Percentiles rank a stretch among this genome's conserved stretches.
These are phyloP conservation scores for Diachasmimorpha longicaudata DNA, from an alignment of 1,140 invertebrate genomes.

Conservation along the genomic window DNA sequence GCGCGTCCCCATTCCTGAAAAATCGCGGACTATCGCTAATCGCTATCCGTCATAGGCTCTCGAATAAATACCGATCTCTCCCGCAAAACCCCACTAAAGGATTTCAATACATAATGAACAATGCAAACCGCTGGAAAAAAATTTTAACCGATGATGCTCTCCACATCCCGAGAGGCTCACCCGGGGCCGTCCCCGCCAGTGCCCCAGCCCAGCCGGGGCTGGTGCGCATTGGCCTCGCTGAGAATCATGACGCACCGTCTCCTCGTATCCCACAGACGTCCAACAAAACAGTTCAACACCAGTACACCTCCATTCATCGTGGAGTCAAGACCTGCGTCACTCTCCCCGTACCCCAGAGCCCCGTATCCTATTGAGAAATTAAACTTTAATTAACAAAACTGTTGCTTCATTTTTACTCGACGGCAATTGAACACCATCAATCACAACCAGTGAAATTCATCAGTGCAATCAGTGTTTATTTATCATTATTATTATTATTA, in stretches of 20 bases:
- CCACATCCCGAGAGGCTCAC: not conserved
- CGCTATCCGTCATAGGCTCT: not conserved
- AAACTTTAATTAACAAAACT: not conserved
- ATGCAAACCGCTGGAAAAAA: not conserved
- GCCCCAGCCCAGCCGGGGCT: not conserved
- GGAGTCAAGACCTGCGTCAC: constrained; percentile 13
- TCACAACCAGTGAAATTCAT: not conserved
- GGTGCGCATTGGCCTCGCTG: constrained; percentile 6
- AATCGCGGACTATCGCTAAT: not conserved
- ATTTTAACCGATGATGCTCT: not conserved
- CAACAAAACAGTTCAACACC: constrained; percentile 24
- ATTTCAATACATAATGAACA: not conserved
- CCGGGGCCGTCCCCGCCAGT: not conserved
- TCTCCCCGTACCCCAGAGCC: not conserved
- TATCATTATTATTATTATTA: not conserved
- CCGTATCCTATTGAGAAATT: not conserved
- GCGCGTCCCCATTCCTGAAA: not conserved
- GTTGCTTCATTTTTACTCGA: not conserved
- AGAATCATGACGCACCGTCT: not conserved
- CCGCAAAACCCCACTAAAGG: not conserved
- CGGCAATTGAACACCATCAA: not conserved
- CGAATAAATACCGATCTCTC: not conserved
- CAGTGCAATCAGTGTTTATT: not conserved
- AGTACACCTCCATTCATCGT: constrained; percentile 37
- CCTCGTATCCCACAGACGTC: not conserved